Percentiles rank a stretch among this genome's conserved stretches.
These are phyloP conservation scores for Drosophila novamexicana DNA, from an alignment of 1,140 invertebrate genomes.

Conservation along the genomic window DNA sequence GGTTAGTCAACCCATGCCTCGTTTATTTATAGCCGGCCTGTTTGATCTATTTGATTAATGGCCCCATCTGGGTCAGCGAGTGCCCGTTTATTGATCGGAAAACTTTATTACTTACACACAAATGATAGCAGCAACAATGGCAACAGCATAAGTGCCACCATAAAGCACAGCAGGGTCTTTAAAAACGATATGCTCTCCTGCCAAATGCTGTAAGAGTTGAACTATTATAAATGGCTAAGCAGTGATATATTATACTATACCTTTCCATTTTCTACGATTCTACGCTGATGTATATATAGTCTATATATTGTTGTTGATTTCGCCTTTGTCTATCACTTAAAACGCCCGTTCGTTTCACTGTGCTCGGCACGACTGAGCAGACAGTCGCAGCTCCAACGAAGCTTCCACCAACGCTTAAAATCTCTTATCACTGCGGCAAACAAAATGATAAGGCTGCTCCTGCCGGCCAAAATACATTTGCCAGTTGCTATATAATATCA, in stretches of 20 bases:
- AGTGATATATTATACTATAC: constrained; percentile 24
- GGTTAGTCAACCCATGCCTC: constrained; percentile 71
- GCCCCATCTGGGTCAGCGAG: constrained; percentile 45
- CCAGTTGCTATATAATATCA: background rate
- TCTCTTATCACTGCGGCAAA: constrained; percentile 29
- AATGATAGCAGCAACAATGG: constrained; percentile 74
- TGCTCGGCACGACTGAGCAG: constrained; percentile 41
- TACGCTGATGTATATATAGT: constrained; percentile 13
- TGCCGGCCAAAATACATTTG: constrained; percentile 1
- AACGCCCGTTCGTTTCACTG: constrained; percentile 38
- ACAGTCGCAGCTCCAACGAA: constrained; percentile 29
- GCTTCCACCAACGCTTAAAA: constrained; percentile 23
- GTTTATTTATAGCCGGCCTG: constrained; percentile 65
- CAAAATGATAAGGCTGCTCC: constrained; percentile 37
- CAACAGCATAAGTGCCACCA: constrained; percentile 69
- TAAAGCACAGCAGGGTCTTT: constrained; percentile 73
- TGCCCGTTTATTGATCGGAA: constrained; percentile 36
- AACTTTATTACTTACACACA: constrained; percentile 71
- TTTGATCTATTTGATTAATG: constrained; percentile 55
- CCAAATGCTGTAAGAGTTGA: constrained; percentile 51
- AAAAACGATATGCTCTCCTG: constrained; percentile 70
- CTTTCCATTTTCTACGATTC: constrained; percentile 54
- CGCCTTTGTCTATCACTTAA: constrained; percentile 33
- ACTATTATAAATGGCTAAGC: background rate
- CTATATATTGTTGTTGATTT: constrained; percentile 5